Conservation (phyloP, 2,797 vertebrate genomes). For the Mallotus villosus region DNA sequence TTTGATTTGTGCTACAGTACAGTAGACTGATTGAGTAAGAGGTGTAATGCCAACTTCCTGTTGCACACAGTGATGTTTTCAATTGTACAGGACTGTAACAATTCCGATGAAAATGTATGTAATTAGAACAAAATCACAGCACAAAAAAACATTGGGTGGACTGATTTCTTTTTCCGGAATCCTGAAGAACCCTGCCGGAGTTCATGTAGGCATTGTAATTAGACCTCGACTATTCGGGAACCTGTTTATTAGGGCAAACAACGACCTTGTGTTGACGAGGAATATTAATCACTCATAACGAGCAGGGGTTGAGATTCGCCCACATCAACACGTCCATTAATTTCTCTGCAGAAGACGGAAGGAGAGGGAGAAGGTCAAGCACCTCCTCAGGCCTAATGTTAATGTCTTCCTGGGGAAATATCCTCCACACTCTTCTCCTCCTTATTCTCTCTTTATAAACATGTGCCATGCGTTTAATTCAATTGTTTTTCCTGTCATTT, state of each 20-base stretch:
- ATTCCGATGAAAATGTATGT: too few relatives aligned
- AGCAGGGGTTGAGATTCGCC: slow-evolving; percentile 31
- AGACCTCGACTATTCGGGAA: not conserved
- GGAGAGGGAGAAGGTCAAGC: slow-evolving; percentile 43
- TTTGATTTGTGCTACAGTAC: not conserved
- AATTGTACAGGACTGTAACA: too few relatives aligned
- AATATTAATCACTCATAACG: slow-evolving; percentile 54
- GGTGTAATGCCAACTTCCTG: too few relatives aligned
- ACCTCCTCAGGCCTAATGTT: not conserved
- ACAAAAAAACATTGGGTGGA: too few relatives aligned
- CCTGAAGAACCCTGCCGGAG: not conserved
- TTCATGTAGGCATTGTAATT: not conserved
- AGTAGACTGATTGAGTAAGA: too few relatives aligned
- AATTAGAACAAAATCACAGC: too few relatives aligned
- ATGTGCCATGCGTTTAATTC: not conserved
- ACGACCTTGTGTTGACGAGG: slow-evolving; percentile 46
- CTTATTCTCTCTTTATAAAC: not conserved
- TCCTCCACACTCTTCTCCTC: not conserved
- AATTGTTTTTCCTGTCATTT: not conserved
- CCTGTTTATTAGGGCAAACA: slow-evolving; percentile 31
- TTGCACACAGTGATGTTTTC: too few relatives aligned
- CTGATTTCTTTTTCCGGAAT: too few relatives aligned
- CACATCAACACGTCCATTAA: slow-evolving; percentile 17
- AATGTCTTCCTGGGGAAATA: not conserved
- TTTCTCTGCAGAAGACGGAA: slow-evolving; percentile 17